Evolutionary conservation across 92 coral and sea anemone species (phyloP).

Genomic region (Epizoanthus scotinus): DNA sequence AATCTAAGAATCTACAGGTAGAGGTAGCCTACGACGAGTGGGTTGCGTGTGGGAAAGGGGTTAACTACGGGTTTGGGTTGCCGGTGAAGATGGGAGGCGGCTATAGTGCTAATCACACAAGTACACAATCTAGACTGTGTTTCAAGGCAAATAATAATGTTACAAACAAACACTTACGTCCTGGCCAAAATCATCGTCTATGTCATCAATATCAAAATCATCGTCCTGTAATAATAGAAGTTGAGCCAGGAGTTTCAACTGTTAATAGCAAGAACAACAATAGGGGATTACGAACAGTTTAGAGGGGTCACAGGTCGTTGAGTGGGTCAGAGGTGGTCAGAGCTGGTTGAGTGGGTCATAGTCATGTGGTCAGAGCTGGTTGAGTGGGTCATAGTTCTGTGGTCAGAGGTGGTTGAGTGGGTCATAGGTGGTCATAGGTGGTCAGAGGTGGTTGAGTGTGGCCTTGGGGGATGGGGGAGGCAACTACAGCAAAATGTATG

Average conservation of each 20-base stretch:
- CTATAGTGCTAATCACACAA: too few species aligned
- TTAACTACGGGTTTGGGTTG: too few species aligned
- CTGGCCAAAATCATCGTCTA: constrained; percentile 38
- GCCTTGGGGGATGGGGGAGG: too few species aligned
- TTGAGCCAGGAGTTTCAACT: constrained; percentile 47
- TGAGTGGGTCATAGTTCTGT: neutral
- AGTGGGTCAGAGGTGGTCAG: neutral
- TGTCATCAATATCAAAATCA: constrained; percentile 39
- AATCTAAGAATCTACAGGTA: too few species aligned
- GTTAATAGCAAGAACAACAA: constrained; percentile 36
- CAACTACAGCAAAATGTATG: too few species aligned
- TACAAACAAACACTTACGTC: constrained; percentile 10
- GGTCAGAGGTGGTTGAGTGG: neutral
- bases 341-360: neutral
- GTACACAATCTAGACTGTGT: too few species aligned
- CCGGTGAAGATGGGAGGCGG: too few species aligned
- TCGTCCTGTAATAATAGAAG: constrained; percentile 47
- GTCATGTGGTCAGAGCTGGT: neutral
- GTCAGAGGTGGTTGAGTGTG: too few species aligned
- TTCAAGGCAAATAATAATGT: too few species aligned
- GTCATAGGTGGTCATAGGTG: too few species aligned
- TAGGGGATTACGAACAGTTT: constrained; percentile 20
- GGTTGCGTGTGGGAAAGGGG: too few species aligned
- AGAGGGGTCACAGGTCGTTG: neutral
- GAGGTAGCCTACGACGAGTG: too few species aligned